phyloP scores from a whole-genome alignment of 2,113 vertebrate species.

The Myiagra hebetior region DNA sequence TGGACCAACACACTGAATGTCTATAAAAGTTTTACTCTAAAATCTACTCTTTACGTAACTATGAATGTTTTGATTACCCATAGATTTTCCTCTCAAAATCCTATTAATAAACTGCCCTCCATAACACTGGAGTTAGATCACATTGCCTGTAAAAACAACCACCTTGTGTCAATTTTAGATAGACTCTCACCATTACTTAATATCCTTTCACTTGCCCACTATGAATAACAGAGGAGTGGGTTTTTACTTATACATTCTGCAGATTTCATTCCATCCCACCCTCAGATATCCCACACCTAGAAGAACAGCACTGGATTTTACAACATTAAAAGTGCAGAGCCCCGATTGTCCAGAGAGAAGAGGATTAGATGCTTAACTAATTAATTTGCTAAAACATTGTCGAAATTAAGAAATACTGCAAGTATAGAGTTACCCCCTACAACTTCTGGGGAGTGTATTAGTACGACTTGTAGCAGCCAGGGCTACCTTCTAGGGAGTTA shows the following conservation, averaged over 20 bases:
- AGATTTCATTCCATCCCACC: not conserved
- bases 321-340: not conserved
- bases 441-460: not conserved
- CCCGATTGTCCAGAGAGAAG: not conserved
- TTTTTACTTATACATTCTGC: not conserved
- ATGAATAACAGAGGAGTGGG: not conserved
- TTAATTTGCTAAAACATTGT: not conserved
- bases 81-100: not conserved
- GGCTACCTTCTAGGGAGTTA: not conserved
- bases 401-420: not conserved
- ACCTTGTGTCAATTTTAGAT: not conserved
- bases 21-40: not conserved
- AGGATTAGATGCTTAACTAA: not conserved
- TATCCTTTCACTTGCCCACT: not conserved
- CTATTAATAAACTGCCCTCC: not conserved
- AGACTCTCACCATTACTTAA: not conserved
- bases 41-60: not conserved
- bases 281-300: not conserved
- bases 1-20: not conserved
- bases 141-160: not conserved
- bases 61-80: not conserved
- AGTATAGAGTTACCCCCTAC: not conserved
- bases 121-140: not conserved
- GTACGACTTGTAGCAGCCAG: not conserved
- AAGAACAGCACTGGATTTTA: not conserved